Evolutionary conservation across 1,140 invertebrate genomes (phyloP).

Genomic region (Drosophila equinoxialis): DNA sequence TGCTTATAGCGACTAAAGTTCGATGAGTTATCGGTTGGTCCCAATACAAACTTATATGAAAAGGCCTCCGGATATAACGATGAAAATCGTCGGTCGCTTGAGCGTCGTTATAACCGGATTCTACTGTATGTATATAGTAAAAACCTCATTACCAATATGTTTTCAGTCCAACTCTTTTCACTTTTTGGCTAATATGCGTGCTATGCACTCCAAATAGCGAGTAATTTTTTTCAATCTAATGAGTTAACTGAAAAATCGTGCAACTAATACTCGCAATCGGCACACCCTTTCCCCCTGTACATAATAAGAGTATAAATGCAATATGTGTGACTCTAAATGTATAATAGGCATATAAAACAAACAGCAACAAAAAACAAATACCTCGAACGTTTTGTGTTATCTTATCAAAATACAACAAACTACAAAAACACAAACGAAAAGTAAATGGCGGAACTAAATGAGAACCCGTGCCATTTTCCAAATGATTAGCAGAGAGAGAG

Average conservation of each 20-base stretch:
- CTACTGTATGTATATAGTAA: not conserved
- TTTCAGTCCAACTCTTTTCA: constrained; percentile 1
- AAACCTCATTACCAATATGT: constrained; percentile 9
- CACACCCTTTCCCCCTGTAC: not conserved
- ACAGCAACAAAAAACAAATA: not conserved
- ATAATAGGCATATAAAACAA: not conserved
- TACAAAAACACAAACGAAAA: constrained; percentile 32
- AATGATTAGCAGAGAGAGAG: constrained; percentile 41
- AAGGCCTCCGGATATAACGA: too few species aligned
- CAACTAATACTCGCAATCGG: constrained; percentile 18
- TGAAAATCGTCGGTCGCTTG: too few species aligned
- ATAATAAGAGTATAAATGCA: constrained; percentile 4
- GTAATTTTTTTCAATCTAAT: constrained; percentile 36
- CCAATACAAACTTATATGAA: too few species aligned
- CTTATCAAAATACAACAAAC: constrained; percentile 38
- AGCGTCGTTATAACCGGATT: too few species aligned
- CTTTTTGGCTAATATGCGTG: not conserved
- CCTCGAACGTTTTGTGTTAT: constrained; percentile 34
- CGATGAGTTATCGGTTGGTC: too few species aligned
- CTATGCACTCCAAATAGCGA: constrained; percentile 33
- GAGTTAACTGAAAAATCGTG: constrained; percentile 16
- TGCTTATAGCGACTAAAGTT: too few species aligned
- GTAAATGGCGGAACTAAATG: constrained; percentile 57
- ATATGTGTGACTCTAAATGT: not conserved
- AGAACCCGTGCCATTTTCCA: constrained; percentile 48